Base-by-base conservation (phyloP, 1,140 invertebrate genomes). In the Idris sp. region DNA sequence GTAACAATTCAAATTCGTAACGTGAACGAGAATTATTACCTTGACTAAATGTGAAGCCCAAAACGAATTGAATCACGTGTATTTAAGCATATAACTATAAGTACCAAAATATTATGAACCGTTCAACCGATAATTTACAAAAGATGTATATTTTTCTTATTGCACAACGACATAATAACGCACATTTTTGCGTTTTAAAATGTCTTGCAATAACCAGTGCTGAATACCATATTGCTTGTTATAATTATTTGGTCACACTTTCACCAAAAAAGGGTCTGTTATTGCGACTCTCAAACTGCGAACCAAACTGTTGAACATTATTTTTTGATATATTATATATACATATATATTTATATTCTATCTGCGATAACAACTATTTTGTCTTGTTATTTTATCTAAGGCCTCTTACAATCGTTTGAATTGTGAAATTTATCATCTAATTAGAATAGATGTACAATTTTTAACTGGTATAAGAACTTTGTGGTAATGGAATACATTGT, bases 1-100 rank as follows among this genome's bases (percentile, higher is more conserved):
- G 82, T 91, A 8, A 88, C 86, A 7, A 89, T 91, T 31, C 79
- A 85, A 9, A 82, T 89, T 46, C 84, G 85, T 49, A 83, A 86
- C 67, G 53, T 76, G 5, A 80, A 73, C 33, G 85, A 87, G 73
- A 78, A 79, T 40, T 86, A 87, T 56, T 83, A 85, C 51, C 65
- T 87, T 26, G 82, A 86, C 74, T 87, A 83, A 81, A 9, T n/a
- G n/a, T n/a, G n/a, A n/a, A n/a, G n/a, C n/a, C n/a, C n/a, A n/a
- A n/a, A n/a, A n/a, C n/a, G n/a, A n/a, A n/a, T n/a, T n/a, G n/a
- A n/a, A n/a, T n/a, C n/a, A n/a, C n/a, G n/a, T n/a, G n/a, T n/a
- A n/a, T n/a, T n/a, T n/a, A n/a, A n/a, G n/a, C n/a, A n/a, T n/a
- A n/a, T n/a, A n/a, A n/a, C n/a, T n/a, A n/a, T n/a, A n/a, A 56